Conservation (phyloP, 2,888 invertebrate genomes). For the Agrypnus murinus region DNA sequence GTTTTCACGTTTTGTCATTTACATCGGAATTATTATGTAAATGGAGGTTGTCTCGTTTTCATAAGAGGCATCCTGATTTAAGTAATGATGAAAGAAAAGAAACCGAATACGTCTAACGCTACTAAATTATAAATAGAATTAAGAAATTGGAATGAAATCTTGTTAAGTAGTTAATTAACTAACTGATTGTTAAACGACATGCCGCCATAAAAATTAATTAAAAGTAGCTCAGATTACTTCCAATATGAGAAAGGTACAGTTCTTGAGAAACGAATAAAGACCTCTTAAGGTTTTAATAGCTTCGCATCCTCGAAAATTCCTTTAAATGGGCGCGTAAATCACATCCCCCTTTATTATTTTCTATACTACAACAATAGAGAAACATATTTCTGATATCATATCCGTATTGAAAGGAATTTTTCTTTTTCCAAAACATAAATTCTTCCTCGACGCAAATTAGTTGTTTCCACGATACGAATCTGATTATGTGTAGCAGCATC, state of each 20-base stretch:
- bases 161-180: too few species aligned
- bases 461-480: neutral
- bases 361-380: conserved; percentile 41
- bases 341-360: conserved; percentile 42
- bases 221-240: conserved; percentile 56
- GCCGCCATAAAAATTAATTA: conserved; percentile 56
- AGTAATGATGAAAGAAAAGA: neutral
- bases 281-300: conserved; percentile 51
- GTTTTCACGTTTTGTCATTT: conserved; percentile 34
- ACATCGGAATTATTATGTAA: conserved; percentile 32
- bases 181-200: too few species aligned
- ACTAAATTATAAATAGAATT: conserved; percentile 12
- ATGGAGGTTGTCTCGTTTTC: conserved; percentile 16
- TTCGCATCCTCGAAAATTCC: conserved; percentile 48
- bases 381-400: conserved; percentile 18
- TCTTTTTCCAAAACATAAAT: conserved; percentile 2
- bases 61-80: conserved; percentile 21
- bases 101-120: neutral
- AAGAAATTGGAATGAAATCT: conserved; percentile 19
- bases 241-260: conserved; percentile 55
- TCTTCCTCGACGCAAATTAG: conserved; percentile 9
- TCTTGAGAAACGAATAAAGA: conserved; percentile 50
- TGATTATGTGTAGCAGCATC: neutral
- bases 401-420: neutral
- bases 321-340: conserved; percentile 48